Evolutionary conservation across 1,140 invertebrate genomes (phyloP).

Genomic region (Helicoverpa armigera): DNA sequence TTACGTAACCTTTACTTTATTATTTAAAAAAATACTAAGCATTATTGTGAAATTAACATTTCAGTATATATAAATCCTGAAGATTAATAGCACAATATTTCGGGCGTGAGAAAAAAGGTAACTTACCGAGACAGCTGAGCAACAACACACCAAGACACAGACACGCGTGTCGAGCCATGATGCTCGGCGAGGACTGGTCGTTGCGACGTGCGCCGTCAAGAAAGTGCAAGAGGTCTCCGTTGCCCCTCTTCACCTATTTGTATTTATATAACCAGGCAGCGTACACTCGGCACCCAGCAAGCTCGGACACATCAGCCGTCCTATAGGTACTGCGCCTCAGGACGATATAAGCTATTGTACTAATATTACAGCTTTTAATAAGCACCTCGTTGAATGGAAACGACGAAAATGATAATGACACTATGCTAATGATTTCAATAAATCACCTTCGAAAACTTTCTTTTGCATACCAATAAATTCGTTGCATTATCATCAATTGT

Average conservation of each 20-base stretch:
- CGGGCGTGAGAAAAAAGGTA: slow-evolving; percentile 41
- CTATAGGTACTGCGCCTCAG: slow-evolving; percentile 71
- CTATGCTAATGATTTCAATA: slow-evolving; percentile 35
- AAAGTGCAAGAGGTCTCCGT: slow-evolving; percentile 84
- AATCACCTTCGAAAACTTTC: slow-evolving; percentile 50
- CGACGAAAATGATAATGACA: slow-evolving; percentile 56
- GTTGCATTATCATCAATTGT: slow-evolving; percentile 12
- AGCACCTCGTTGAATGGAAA: slow-evolving; percentile 62
- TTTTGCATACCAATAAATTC: slow-evolving; percentile 15
- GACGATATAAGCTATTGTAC: slow-evolving; percentile 67
- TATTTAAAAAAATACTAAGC: not conserved
- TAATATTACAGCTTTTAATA: slow-evolving; percentile 76
- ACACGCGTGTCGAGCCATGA: slow-evolving; percentile 85
- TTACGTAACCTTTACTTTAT: no score
- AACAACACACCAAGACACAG: slow-evolving; percentile 81
- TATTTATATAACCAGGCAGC: slow-evolving; percentile 84
- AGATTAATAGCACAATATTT: slow-evolving; percentile 1
- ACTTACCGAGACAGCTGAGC: slow-evolving; percentile 80
- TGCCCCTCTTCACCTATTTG: slow-evolving; percentile 86
- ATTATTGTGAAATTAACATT: not conserved
- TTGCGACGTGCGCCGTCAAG: slow-evolving; percentile 77
- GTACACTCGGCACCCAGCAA: slow-evolving; percentile 66
- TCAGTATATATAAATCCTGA: not conserved
- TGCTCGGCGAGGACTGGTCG: slow-evolving; percentile 83
- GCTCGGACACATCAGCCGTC: slow-evolving; percentile 73